Evolutionary conservation across 2,113 vertebrate species (phyloP), one percentile per base, ranked within the genome.

Genomic region (Notarius lentiginosus): DNA sequence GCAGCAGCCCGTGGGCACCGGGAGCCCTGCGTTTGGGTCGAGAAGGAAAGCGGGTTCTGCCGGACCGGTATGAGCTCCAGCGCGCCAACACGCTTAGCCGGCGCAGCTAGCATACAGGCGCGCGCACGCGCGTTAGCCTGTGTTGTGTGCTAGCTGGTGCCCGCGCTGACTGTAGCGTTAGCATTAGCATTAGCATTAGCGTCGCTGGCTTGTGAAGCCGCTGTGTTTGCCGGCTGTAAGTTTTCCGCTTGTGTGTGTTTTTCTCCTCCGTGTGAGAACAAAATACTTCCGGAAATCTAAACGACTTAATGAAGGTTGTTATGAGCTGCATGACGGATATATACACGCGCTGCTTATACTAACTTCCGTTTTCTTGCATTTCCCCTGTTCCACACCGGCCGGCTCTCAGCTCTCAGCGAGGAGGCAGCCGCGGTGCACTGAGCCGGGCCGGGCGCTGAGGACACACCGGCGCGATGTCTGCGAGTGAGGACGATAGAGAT

Each of bases 401-500:
- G 86, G 79, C 86, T 89, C 65, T 90, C 73, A 30, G 30, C 81
- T 89, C 87, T 84, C 82, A 34, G 34, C 4, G 41, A 41, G 41
- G 41, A 41, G 4, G 41, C 41, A 41, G 41, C 2, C 41, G 41
- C 4, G 41, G 41, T 4, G 41, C 3, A 0, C 0, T 41, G 3
- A 41, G 41, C 41, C 41, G 41, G 41, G 4, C 3, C 41, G 41
- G 34, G 41, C 41, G 41, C 3, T 82, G 86, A 56, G 77, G 27
- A 82, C 70, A 83, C 30, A 85, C 49, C 56, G 27, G 34, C 34
- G 84, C 81, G 79, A 96, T 96, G 95, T 96, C 95, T 92, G 94
- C 93, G 87, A 95, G 94, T 87, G 95, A 96, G 41, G 95, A 96
- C 11, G 95, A 95, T 53, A 91, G 94, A 75, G 93, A 95, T 24